Evolutionary conservation across 1,140 invertebrate genomes (phyloP), one percentile per base, ranked within the genome.

Genomic region (Drosophila sp.): DNA sequence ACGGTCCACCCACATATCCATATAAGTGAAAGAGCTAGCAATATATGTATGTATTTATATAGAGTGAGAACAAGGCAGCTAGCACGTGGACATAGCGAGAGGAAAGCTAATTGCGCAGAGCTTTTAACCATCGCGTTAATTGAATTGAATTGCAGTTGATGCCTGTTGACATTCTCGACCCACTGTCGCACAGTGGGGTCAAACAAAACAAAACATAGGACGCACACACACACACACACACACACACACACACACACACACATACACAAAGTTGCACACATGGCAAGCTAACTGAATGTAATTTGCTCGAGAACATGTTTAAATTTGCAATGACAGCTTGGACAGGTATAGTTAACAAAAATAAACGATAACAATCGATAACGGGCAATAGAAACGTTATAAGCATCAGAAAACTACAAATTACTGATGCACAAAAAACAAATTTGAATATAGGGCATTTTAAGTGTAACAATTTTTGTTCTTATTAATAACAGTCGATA

Each of bases 91-190:
- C 14, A 32, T 56, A 61, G 41, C 32, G 36, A 51, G 64, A 64
- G 65, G 18, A 62, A 65, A 74, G 62, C 73, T 76, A 78, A 78
- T 76, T 78, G 76, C 58, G 58, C 66, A 81, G 46, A 66, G 72
- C 63, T 87, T 87, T 81, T 72, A 76, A 81, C 53, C 78, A 75
- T 72, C 77, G 77, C 76, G 77, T 89, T 87, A 87, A 87, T 87
- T 87, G 86, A 89, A 89, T 89, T 89, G 83, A 80, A 82, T 87
- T 89, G 79, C 61, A 83, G 43, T 29, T 83, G 51, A 64, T 63
- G 59, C 61, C 63, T 77, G 63, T 43, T 45, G 46, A 50, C 46
- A 21, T 8, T 21, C 34, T 27, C 8, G 21, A 1, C 27, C 57
- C 71, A 71, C 41, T 84, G 63, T 78, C 29, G 21, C 25, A 75